Conservation (phyloP, 92 coral and sea anemone species). For the Galaxea fascicularis region DNA sequence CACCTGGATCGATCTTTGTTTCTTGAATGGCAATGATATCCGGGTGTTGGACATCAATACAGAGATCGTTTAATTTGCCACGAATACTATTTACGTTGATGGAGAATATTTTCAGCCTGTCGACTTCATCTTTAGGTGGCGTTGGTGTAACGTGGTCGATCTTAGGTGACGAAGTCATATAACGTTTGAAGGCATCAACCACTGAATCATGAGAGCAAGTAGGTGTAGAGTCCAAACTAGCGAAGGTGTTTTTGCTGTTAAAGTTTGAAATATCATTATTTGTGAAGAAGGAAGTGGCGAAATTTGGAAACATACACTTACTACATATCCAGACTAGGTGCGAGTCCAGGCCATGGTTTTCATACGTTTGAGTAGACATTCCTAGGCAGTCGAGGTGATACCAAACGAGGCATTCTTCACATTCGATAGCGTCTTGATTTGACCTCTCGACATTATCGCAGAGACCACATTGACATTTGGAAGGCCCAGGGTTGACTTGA, state of each 20-base stretch:
- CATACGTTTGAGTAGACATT: not conserved
- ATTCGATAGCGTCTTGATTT: not conserved
- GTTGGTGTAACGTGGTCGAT: too few relatives aligned
- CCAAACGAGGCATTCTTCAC: not conserved
- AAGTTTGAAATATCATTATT: not conserved
- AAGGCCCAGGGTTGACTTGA: not conserved
- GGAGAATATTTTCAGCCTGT: not conserved
- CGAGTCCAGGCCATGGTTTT: not conserved
- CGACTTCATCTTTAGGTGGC: not conserved
- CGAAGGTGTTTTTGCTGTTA: not conserved
- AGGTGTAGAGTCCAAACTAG: not conserved
- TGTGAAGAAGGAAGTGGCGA: not conserved
- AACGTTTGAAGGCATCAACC: not conserved
- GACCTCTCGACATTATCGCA: not conserved
- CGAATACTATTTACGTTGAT: not conserved
- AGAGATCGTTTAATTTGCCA: too few relatives aligned
- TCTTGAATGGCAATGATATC: constrained; percentile 20
- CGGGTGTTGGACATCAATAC: too few relatives aligned
- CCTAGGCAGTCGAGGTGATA: not conserved
- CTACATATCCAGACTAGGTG: not conserved
- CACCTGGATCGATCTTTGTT: too few relatives aligned
- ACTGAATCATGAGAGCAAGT: not conserved
- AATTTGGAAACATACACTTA: not conserved
- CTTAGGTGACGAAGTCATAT: not conserved
- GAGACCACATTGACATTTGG: not conserved